Evolutionary conservation across 2,113 vertebrate genomes (phyloP).

Genomic region (Chunga burmeisteri): DNA sequence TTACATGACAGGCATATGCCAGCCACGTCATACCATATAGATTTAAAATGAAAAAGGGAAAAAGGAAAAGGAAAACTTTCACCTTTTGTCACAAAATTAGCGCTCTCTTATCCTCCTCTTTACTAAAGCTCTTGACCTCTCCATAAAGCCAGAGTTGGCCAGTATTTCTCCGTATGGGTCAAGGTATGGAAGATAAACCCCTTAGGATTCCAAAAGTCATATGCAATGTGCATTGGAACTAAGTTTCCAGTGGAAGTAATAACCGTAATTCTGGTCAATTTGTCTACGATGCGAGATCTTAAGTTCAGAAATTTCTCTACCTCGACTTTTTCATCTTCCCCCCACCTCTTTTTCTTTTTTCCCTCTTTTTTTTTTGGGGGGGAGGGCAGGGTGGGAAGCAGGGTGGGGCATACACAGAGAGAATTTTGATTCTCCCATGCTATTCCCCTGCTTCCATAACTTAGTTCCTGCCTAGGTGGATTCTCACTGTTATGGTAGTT

Average conservation of each 20-base stretch:
- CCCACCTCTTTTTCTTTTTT: background rate
- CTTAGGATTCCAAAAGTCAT: background rate
- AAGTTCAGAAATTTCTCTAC: background rate
- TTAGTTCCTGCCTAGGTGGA: background rate
- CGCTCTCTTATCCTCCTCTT: background rate
- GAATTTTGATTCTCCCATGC: background rate
- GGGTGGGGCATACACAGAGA: background rate
- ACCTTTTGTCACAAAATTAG: background rate
- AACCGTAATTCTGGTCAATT: background rate
- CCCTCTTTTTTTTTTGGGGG: background rate
- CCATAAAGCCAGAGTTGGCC: background rate
- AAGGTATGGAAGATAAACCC: background rate
- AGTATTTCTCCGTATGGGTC: background rate
- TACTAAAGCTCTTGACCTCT: background rate
- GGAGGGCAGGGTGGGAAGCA: fast-evolving
- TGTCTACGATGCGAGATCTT: background rate
- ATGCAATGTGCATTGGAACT: background rate
- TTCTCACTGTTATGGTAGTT: background rate
- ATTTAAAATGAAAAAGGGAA: background rate
- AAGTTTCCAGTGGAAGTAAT: background rate
- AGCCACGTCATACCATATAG: background rate
- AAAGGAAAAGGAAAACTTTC: background rate
- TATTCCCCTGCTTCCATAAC: background rate
- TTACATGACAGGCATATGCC: background rate
- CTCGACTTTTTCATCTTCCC: background rate